These are phyloP conservation scores for Pogonocherus hispidulus DNA, from an alignment of 2,888 invertebrate species.

Conservation along the genomic window DNA sequence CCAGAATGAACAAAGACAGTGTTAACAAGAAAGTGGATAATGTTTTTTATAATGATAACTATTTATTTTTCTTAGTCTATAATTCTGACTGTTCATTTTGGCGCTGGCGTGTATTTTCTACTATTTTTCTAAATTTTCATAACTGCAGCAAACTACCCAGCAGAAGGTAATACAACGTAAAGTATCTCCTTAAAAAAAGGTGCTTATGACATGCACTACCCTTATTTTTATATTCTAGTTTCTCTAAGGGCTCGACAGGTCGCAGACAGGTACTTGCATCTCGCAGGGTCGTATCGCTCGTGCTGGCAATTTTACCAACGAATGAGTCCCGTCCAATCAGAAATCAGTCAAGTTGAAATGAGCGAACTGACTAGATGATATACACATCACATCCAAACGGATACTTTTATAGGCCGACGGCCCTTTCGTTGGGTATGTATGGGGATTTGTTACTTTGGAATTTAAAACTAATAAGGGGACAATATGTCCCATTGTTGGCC, in stretches of 20 bases:
- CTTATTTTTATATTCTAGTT: too few species aligned
- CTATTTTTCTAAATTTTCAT: too few species aligned
- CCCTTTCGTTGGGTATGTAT: slow-evolving; percentile 39
- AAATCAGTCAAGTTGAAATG: slow-evolving; percentile 55
- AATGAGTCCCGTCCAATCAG: slow-evolving; percentile 57
- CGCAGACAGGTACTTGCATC: slow-evolving; percentile 33
- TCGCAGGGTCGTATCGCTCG: slow-evolving; percentile 24
- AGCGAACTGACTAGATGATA: slow-evolving; percentile 53
- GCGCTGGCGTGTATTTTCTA: too few species aligned
- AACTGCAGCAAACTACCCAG: too few species aligned
- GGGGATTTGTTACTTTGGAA: slow-evolving; percentile 46
- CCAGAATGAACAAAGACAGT: too few species aligned
- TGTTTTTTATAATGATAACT: too few species aligned
- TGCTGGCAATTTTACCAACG: slow-evolving; percentile 55
- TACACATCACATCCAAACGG: slow-evolving; percentile 45
- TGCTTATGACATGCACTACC: too few species aligned
- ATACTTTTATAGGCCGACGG: slow-evolving; percentile 44
- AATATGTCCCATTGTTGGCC: slow-evolving; percentile 45
- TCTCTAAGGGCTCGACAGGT: slow-evolving; percentile 25
- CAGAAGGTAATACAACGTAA: too few species aligned
- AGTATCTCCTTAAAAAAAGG: too few species aligned
- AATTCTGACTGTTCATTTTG: too few species aligned
- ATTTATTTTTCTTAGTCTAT: too few species aligned
- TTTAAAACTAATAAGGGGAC: slow-evolving; percentile 45
- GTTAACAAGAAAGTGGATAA: too few species aligned